phyloP scores from a whole-genome alignment of 2,888 invertebrate genomes.

The Brachyptera putata region DNA sequence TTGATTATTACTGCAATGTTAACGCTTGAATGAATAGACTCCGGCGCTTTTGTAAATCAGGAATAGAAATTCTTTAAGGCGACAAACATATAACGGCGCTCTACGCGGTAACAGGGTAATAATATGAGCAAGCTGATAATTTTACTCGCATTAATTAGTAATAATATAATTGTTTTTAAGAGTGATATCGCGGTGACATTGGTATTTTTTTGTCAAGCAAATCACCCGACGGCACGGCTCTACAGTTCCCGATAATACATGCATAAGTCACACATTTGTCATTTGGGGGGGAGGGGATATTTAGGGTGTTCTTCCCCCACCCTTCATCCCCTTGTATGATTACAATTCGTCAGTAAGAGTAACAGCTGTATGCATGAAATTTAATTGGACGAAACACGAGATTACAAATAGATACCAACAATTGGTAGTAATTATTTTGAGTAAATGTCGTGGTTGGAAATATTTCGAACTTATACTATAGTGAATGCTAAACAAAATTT shows the following conservation, averaged over 20 bases:
- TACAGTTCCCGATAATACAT: background rate
- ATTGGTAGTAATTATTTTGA: too few relatives aligned
- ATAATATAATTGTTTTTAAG: background rate
- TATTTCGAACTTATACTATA: too few relatives aligned
- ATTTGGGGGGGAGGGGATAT: background rate
- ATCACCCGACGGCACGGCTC: constrained; percentile 5
- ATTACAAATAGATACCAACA: too few relatives aligned
- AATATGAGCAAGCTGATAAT: constrained; percentile 6
- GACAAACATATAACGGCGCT: background rate
- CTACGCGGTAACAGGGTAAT: constrained; percentile 12
- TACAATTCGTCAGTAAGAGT: too few relatives aligned
- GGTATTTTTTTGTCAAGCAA: constrained; percentile 20
- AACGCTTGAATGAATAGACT: background rate
- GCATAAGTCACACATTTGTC: too few relatives aligned
- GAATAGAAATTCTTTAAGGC: background rate
- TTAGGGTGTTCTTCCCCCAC: constrained; percentile 16
- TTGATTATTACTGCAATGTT: constrained; percentile 11
- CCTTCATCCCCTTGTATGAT: background rate
- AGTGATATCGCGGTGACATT: constrained; percentile 8
- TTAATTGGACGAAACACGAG: too few relatives aligned
- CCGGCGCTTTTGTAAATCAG: background rate
- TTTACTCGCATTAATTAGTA: too few relatives aligned
- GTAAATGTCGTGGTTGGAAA: too few relatives aligned
- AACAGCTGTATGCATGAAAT: too few relatives aligned
- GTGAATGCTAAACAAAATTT: too few relatives aligned